Base-by-base conservation (phyloP, 2,797 vertebrate genomes). In the Myioborus miniatus region DNA sequence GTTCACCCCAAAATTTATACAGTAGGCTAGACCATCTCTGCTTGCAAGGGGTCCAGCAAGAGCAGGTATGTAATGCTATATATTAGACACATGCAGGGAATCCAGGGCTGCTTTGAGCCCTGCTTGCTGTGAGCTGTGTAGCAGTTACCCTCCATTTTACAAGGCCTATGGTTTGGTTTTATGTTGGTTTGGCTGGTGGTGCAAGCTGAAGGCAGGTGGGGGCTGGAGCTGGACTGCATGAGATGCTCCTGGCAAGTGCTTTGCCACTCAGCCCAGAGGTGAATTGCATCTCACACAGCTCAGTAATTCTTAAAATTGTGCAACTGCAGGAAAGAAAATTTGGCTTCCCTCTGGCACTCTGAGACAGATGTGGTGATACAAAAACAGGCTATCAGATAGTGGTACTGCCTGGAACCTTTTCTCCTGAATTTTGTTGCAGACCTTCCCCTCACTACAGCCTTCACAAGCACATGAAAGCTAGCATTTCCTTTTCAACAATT, bases 51-150 rank as follows among this genome's bases (percentile, higher is more conserved):
- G 18, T 56, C 34, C 44, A 83, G 41, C 5, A 10, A 67, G 55
- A 59, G 52, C 92, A 89, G 90, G 83, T 78, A 79, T 71, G 94
- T 70, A 87, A 78, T 39, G 41, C 13, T 50, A 0, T 72, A 4
- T 62, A 23, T 71, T 12, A 16, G 56, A 83, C 21, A 22, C 16
- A 41, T 7, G 6, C 36, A 89, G 89, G 70, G 84, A 94, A 83
- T 60, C 21, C 36, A 74, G 4, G 5, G n/a, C 67, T 96, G 46
- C 95, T 95, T 93, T 88, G 93, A 95, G 44, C 22, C 44, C 44
- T 46, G 44, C 22, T 46, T 46, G 44, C 44, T 46, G 44, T 46
- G 44, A 23, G 82, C 78, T 74, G 30, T 16, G 27, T 47, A 59
- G 60, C 34, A 58, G 60, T 41, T 53, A 17, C 52, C 27, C 34